Evolutionary conservation across 2,797 vertebrate species (phyloP).

Genomic region (Botia almorhae): DNA sequence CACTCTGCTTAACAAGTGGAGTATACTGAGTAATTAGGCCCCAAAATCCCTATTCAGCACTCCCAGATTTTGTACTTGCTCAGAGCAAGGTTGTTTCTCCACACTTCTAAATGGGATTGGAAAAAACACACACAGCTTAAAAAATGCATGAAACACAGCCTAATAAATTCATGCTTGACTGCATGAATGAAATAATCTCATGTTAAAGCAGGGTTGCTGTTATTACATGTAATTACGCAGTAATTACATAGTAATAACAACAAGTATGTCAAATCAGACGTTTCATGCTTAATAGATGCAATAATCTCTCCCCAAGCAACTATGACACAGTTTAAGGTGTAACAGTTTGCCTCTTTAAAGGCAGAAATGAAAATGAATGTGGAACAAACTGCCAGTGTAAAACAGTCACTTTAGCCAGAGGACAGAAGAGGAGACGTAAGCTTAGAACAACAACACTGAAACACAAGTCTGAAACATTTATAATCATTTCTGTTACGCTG

Average conservation of each 20-base stretch:
- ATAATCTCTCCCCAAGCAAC: slow-evolving; percentile 6
- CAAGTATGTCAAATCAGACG: not conserved
- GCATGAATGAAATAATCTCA: not conserved
- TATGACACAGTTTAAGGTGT: not conserved
- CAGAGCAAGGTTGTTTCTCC: slow-evolving; percentile 43
- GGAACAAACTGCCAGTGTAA: not conserved
- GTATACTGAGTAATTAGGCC: slow-evolving; percentile 34
- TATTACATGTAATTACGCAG: slow-evolving; percentile 15
- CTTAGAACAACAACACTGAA: not conserved
- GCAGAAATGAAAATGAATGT: not conserved
- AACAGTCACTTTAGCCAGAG: not conserved
- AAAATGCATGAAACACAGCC: not conserved
- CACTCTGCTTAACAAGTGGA: slow-evolving; percentile 17
- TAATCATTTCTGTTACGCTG: not conserved
- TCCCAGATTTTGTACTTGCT: slow-evolving; percentile 38
- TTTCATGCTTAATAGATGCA: slow-evolving; percentile 10
- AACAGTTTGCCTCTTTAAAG: not conserved
- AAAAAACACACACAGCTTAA: not conserved
- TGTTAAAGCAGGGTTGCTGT: not conserved
- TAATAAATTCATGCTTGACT: slow-evolving; percentile 11
- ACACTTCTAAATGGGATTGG: slow-evolving; percentile 19
- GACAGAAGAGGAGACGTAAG: not conserved
- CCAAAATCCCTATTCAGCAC: slow-evolving; percentile 27
- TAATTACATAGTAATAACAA: not conserved
- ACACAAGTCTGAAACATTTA: not conserved